phyloP scores from a whole-genome alignment of 2,888 invertebrate species.

The Zygogramma bicolorata region DNA sequence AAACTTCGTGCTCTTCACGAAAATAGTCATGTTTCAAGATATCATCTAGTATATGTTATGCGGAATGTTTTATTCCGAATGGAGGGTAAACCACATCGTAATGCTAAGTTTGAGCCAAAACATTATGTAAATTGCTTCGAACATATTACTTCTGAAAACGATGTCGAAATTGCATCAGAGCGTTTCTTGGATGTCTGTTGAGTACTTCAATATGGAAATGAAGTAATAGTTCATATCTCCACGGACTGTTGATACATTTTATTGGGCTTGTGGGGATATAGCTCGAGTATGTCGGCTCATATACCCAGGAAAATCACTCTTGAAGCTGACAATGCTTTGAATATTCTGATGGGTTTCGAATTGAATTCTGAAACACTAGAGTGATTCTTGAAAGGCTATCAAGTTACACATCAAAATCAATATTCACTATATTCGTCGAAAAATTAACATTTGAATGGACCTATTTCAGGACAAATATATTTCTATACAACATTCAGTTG shows the following conservation, averaged over 20 bases:
- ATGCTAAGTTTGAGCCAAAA: conserved; percentile 32
- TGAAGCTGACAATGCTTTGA: background rate
- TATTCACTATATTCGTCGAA: background rate
- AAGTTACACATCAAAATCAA: background rate
- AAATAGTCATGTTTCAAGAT: too few species aligned
- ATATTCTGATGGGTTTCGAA: background rate
- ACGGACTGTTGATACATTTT: conserved; percentile 41
- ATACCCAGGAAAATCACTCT: background rate
- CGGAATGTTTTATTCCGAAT: too few species aligned
- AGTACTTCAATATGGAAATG: conserved; percentile 46
- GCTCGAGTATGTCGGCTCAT: background rate
- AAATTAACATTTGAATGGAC: too few species aligned
- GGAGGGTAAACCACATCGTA: conserved; percentile 34
- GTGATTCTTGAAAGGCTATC: background rate
- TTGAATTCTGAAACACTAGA: background rate
- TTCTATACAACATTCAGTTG: too few species aligned
- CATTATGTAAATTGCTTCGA: conserved; percentile 41
- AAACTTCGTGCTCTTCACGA: too few species aligned
- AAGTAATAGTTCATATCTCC: conserved; percentile 37
- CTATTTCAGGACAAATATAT: too few species aligned
- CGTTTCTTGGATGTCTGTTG: conserved; percentile 36
- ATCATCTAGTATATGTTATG: too few species aligned
- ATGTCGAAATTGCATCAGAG: conserved; percentile 39
- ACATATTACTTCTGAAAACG: conserved; percentile 38
- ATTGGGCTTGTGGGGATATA: conserved; percentile 38